Evolutionary conservation across 2,797 vertebrate genomes (phyloP), one percentile per base, ranked within the genome.

Genomic region (Halcyon leucocephala): DNA sequence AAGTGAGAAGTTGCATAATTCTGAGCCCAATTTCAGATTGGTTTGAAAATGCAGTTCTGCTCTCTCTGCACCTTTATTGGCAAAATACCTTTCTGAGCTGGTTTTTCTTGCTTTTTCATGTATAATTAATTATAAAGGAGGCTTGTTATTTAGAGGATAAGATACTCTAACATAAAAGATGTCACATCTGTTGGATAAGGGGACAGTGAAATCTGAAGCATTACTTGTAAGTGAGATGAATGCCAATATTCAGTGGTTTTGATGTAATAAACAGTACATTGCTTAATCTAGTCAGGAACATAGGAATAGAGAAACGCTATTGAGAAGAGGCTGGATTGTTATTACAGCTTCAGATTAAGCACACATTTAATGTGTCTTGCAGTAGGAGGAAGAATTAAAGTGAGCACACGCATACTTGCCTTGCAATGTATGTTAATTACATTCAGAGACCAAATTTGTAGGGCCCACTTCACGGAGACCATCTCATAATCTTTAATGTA

Each of bases 301-400:
- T 0, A 61, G 35, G n/a, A 96, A 84, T 10, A 76, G 51, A 88
- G 79, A 86, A 90, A 93, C 22, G 42, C 18, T 86, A 14, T 44
- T 86, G 91, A 90, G 58, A 90, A 92, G 80, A 86, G 51, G 48
- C 37, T 90, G 51, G 55, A 76, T 76, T 93, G 65, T 83, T 91
- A 91, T 90, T 94, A 76, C 35, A 74, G 31, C 35, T 93, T 91
- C 79, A 86, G 49, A 77, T 91, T 85, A 93, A 92, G 60, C 42
- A 87, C 33, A 46, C 17, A 69, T 85, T 87, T 83, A 88, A 55
- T 5, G 12, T 39, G 37, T 39, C 12, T 39, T 39, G 37, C 37
- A 39, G 37, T 39, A 39, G 37, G 37, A 39, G 37, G 37, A 39
- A 39, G 37, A 10, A 39, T 73, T 80, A 42, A 89, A 87, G 65